A percentile compares a stretch with the other conserved stretches of the same genome.
Evolutionary conservation across 37 sponge, comb jelly and placozoan genomes (phyloP).

Genomic region (Agelas oroides): DNA sequence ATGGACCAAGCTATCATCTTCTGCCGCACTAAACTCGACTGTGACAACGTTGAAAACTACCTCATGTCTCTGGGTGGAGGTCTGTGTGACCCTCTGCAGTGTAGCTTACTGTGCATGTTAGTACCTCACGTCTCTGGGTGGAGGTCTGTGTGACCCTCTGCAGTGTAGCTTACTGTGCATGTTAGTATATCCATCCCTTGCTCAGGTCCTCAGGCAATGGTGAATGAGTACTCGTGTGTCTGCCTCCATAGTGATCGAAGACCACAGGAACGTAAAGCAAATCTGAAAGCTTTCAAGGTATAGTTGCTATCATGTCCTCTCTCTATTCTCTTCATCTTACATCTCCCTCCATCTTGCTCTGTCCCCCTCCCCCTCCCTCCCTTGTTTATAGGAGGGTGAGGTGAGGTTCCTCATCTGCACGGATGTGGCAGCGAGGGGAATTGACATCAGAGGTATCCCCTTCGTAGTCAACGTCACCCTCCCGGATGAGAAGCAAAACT

Average conservation of each 20-base stretch:
- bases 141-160: conserved; percentile 51
- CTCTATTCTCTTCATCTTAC: conserved; percentile 6
- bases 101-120: no score
- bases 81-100: conserved; percentile 1
- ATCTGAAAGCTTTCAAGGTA: conserved; percentile 90
- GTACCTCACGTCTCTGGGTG: conserved; percentile 75
- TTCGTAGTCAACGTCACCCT: conserved; percentile 96
- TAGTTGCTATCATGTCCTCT: neutral
- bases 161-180: no score
- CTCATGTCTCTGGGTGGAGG: conserved; percentile 74
- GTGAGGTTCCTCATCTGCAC: conserved; percentile 95
- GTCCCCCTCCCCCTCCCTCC: no score
- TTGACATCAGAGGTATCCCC: conserved; percentile 95
- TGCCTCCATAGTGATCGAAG: conserved; percentile 95
- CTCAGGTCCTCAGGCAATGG: conserved; percentile 66
- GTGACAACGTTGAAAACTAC: conserved; percentile 94
- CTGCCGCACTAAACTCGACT: conserved; percentile 98
- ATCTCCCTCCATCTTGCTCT: neutral
- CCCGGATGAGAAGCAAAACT: conserved; percentile 96
- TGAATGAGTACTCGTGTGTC: conserved; percentile 92
- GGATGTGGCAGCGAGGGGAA: conserved; percentile 97
- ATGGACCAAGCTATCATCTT: conserved; percentile 98
- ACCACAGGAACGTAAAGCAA: conserved; percentile 85
- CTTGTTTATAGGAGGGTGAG: conserved; percentile 78
- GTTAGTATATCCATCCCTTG: no score